Evolutionary conservation across 2,888 invertebrate species (phyloP), one percentile per base, ranked within the genome.

Genomic region (Catonia carolina): DNA sequence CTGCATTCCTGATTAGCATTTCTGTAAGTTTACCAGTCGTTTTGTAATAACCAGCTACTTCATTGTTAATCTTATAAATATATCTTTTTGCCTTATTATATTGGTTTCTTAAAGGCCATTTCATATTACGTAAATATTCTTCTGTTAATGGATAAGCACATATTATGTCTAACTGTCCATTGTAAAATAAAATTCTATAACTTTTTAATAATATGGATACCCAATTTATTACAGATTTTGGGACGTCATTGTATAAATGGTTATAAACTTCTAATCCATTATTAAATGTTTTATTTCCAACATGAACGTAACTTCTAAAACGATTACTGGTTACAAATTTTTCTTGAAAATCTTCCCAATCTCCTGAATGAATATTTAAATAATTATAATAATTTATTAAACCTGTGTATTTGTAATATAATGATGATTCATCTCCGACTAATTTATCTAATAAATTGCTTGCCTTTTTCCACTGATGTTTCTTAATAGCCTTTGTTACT

Each of bases 111-210:
- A 78, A 82, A 18, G 75, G 77, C 74, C 89, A 91, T 47, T 84
- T 77, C 1, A 91, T 74, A 53, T 82, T 78, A 62, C 79, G 76
- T 31, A 94, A 73, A 70, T 87, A 92, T 68, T 86, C 86, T 14
- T 86, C 78, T 0, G 92, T 92, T 51, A 90, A 70, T 0, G 92
- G 90, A 72, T 91, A 89, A 0, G 91, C 89, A 0, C 93, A n/a
- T n/a, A n/a, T n/a, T n/a, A n/a, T n/a, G n/a, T n/a, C n/a, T n/a
- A n/a, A n/a, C n/a, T n/a, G n/a, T 0, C 95, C 95, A 69, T 85
- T 93, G 71, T 94, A 95, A 60, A 93, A 78, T 48, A 93, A 78
- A n/a, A 91, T 81, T 69, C 78, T 75, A 66, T 86, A 86, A 64
- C 81, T 72, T 35, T 81, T 75, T 0, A 88, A 69, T 0, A 90